These are phyloP conservation scores for Verasper variegatus DNA, from an alignment of 2,113 vertebrate genomes.

Conservation along the genomic window DNA sequence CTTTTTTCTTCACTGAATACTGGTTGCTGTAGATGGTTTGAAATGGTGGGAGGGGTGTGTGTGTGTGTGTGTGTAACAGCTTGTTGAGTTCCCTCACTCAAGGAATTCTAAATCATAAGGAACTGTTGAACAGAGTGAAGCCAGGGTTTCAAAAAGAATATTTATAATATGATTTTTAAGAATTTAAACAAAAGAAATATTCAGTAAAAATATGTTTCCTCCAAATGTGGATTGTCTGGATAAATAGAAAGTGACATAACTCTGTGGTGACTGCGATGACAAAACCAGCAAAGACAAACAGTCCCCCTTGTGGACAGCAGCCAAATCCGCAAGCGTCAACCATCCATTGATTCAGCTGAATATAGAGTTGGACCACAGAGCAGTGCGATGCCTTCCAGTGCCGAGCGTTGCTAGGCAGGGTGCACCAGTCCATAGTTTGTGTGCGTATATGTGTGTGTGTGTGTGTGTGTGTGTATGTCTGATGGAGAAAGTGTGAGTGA, in stretches of 20 bases:
- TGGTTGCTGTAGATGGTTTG: conserved; percentile 65
- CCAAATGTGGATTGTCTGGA: not conserved
- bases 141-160: too few relatives aligned
- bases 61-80: conserved; percentile 57
- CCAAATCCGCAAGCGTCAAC: conserved; percentile 59
- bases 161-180: too few relatives aligned
- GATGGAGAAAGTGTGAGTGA: not conserved
- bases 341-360: conserved; percentile 56
- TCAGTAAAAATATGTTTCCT: too few relatives aligned
- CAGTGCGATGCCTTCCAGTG: conserved; percentile 46
- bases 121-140: conserved; percentile 7
- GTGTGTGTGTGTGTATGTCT: conserved; percentile 4
- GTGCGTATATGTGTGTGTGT: conserved; percentile 12
- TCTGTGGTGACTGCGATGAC: conserved; percentile 28
- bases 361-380: conserved; percentile 51
- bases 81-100: conserved; percentile 74
- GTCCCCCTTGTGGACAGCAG: conserved; percentile 66
- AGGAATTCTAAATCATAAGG: conserved; percentile 47
- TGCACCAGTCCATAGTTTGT: conserved; percentile 54
- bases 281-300: conserved; percentile 43
- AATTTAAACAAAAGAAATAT: too few relatives aligned
- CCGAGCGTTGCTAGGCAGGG: conserved; percentile 68
- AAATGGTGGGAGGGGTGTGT: conserved; percentile 12
- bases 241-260: conserved; percentile 33
- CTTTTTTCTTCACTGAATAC: conserved; percentile 64